phyloP scores from a whole-genome alignment of 1,140 invertebrate species.

The Papilio machaon region DNA sequence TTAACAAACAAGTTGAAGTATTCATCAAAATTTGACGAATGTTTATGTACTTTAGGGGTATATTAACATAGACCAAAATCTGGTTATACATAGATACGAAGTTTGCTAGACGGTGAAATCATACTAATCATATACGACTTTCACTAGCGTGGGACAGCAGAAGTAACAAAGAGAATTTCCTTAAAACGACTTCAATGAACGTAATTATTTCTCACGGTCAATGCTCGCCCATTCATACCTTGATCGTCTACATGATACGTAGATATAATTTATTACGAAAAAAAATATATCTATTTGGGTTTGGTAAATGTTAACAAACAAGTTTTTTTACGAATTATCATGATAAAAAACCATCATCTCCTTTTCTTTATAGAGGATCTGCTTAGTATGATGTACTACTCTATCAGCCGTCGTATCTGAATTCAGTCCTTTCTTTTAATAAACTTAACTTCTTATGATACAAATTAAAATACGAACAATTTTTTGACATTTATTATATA shows the following conservation, averaged over 20 bases:
- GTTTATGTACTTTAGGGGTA: too few species aligned
- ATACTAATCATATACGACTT: conserved; percentile 21
- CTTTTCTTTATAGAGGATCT: too few species aligned
- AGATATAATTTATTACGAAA: neutral
- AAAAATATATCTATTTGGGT: neutral
- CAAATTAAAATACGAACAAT: too few species aligned
- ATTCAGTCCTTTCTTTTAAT: too few species aligned
- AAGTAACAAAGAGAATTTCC: conserved; percentile 29
- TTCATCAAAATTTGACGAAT: too few species aligned
- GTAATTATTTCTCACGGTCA: conserved; percentile 28
- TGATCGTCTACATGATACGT: conserved; percentile 1
- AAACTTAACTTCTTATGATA: too few species aligned
- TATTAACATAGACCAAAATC: neutral
- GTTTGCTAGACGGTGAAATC: conserved; percentile 29
- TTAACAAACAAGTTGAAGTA: too few species aligned
- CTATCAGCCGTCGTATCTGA: too few species aligned
- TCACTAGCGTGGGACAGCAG: conserved; percentile 34
- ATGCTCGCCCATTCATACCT: conserved; percentile 15
- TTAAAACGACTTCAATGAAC: conserved; percentile 34
- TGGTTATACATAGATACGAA: neutral
- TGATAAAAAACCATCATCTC: too few species aligned
- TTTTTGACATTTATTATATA: too few species aligned
- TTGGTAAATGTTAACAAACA: neutral
- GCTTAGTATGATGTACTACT: too few species aligned
- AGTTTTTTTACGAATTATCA: neutral